Evolutionary conservation across 2,888 invertebrate species (phyloP).

Genomic region (Octodonta nipae): DNA sequence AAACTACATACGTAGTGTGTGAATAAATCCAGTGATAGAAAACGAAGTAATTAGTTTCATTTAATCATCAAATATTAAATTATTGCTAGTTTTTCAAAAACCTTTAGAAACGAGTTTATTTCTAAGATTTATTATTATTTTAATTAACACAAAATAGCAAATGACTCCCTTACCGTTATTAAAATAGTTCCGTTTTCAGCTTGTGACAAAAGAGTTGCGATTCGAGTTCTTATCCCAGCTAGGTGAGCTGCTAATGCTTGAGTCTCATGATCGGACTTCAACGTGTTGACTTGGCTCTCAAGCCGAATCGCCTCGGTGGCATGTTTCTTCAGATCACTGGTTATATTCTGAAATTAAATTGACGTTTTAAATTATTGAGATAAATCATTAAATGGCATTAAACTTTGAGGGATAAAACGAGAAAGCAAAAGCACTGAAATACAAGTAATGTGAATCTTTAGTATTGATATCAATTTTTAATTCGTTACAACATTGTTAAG

Average conservation of each 20-base stretch:
- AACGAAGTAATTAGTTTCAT: too few relatives aligned
- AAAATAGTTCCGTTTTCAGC: slow-evolving; percentile 49
- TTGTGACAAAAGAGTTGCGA: slow-evolving; percentile 51
- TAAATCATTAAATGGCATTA: not conserved
- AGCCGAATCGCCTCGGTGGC: slow-evolving; percentile 52
- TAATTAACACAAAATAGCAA: too few relatives aligned
- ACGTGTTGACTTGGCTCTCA: slow-evolving; percentile 46
- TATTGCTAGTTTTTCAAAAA: too few relatives aligned
- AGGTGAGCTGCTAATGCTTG: slow-evolving; percentile 44
- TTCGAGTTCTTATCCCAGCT: slow-evolving; percentile 47
- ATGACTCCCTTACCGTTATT: slow-evolving; percentile 25
- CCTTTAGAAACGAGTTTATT: too few relatives aligned
- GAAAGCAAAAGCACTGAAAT: slow-evolving; percentile 1
- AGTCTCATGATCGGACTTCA: slow-evolving; percentile 53
- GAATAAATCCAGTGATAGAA: too few relatives aligned
- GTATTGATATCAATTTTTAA: too few relatives aligned
- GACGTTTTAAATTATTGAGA: slow-evolving; percentile 1
- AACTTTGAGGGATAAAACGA: not conserved
- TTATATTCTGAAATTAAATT: slow-evolving; percentile 47
- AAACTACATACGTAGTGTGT: too few relatives aligned
- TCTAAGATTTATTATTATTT: too few relatives aligned
- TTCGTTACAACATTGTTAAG: too few relatives aligned
- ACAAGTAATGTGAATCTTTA: too few relatives aligned
- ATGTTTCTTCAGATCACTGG: slow-evolving; percentile 53
- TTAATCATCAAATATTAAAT: too few relatives aligned